Evolutionary conservation across 2,113 vertebrate species (phyloP).

Genomic region (Menidia beryllina): DNA sequence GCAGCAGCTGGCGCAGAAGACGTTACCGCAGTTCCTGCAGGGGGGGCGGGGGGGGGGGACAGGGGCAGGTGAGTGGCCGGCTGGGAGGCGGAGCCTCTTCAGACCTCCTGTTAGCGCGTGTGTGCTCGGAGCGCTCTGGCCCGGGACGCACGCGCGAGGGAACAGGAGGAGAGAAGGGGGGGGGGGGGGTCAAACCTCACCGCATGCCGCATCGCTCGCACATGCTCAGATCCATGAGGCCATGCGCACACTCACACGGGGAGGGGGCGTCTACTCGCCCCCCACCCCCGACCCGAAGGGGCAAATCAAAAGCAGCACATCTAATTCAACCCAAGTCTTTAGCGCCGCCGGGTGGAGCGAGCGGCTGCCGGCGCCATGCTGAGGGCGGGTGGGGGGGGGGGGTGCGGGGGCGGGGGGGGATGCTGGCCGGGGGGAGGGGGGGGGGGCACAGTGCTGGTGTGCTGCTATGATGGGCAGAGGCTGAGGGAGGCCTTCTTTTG

Average conservation of each 20-base stretch:
- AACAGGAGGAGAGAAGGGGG: constrained; percentile 2
- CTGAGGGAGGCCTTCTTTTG: neutral
- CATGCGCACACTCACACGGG: constrained; percentile 61
- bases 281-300: constrained; percentile 15
- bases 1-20: constrained; percentile 97
- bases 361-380: constrained; percentile 43
- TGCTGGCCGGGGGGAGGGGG: constrained; percentile 18
- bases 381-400: constrained; percentile 44
- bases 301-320: neutral
- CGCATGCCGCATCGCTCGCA: constrained; percentile 38
- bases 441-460: constrained; percentile 32
- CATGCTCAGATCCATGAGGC: constrained; percentile 62
- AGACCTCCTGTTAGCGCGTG: constrained; percentile 18
- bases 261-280: constrained; percentile 11
- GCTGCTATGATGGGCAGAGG: constrained; percentile 36
- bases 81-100: neutral
- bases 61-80: constrained; percentile 19
- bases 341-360: constrained; percentile 18
- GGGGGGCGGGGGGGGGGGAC: neutral
- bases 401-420: constrained; percentile 15
- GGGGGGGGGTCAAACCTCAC: neutral
- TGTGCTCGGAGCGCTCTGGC: neutral
- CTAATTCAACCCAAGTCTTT: constrained; percentile 12
- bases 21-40: constrained; percentile 95
- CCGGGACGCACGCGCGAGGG: constrained; percentile 7